Evolutionary conservation across 2,797 vertebrate species (phyloP).

Genomic region (Notamacropus eugenii): DNA sequence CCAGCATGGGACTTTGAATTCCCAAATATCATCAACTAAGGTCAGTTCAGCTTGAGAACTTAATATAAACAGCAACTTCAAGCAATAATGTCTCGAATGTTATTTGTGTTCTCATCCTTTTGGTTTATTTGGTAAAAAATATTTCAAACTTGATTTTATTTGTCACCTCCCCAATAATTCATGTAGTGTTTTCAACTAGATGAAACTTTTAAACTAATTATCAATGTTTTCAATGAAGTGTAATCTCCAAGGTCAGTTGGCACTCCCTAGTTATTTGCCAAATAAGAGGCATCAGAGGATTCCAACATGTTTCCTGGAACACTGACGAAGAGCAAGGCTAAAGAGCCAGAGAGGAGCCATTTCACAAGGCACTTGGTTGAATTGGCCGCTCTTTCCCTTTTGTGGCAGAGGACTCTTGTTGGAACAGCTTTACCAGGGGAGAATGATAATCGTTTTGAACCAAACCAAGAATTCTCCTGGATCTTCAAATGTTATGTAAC

Average conservation of each 20-base stretch:
- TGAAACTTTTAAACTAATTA: slow-evolving; percentile 67
- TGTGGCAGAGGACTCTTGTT: slow-evolving; percentile 64
- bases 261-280: slow-evolving; percentile 57
- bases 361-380: slow-evolving; percentile 54
- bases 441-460: slow-evolving; percentile 59
- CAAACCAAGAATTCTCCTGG: slow-evolving; percentile 65
- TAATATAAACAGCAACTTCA: slow-evolving; percentile 47
- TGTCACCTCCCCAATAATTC: slow-evolving; percentile 52
- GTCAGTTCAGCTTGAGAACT: slow-evolving; percentile 63
- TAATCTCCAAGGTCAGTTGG: slow-evolving; percentile 62
- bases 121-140: slow-evolving; percentile 55
- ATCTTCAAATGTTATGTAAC: slow-evolving; percentile 73
- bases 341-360: slow-evolving; percentile 52
- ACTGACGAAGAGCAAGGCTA: slow-evolving; percentile 56
- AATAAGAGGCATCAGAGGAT: slow-evolving; percentile 43
- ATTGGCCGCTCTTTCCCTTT: slow-evolving; percentile 53
- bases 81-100: slow-evolving; percentile 70
- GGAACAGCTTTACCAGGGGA: slow-evolving; percentile 63
- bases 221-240: slow-evolving; percentile 62
- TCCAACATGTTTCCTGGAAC: background rate
- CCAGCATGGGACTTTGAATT: slow-evolving; percentile 58
- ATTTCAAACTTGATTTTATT: slow-evolving; percentile 22
- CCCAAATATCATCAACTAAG: slow-evolving; percentile 54
- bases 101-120: slow-evolving; percentile 58
- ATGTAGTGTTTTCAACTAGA: slow-evolving; percentile 63